A percentile compares a stretch with the other conserved stretches of the same genome.
Conservation (phyloP, 2,113 vertebrate genomes). For the Brachyhypopomus occidentalis region DNA sequence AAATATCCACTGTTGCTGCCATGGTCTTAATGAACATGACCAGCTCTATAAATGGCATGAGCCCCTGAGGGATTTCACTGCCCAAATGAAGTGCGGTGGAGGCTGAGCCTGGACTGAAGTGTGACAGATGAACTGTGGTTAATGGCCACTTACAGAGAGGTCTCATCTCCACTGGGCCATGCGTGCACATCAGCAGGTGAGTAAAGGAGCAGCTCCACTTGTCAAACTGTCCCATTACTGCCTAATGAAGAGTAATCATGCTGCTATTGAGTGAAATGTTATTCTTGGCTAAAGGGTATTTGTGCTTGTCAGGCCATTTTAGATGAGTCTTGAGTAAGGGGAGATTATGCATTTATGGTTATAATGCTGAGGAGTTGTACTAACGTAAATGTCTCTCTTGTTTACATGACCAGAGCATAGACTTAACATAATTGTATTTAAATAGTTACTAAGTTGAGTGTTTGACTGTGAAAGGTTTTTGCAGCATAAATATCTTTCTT, state of each 20-base stretch:
- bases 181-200: conserved; percentile 57
- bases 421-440: conserved; percentile 25
- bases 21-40: conserved; percentile 76
- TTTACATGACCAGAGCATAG: conserved; percentile 7
- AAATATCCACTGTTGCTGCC: conserved; percentile 44
- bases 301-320: conserved; percentile 54
- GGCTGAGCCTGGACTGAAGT: conserved; percentile 71
- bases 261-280: conserved; percentile 53
- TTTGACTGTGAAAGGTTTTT: no score
- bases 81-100: conserved; percentile 80
- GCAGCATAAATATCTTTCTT: no score
- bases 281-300: conserved; percentile 55
- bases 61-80: conserved; percentile 78
- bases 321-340: conserved; percentile 40
- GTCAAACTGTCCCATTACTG: conserved; percentile 58
- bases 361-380: conserved; percentile 29
- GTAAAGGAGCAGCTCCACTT: conserved; percentile 58
- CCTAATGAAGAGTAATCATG: conserved; percentile 59
- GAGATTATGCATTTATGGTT: conserved; percentile 40
- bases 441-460: neutral
- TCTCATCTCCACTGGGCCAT: conserved; percentile 63
- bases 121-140: conserved; percentile 76
- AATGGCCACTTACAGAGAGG: conserved; percentile 69
- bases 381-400: conserved; percentile 26
- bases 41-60: conserved; percentile 68